phyloP scores from a whole-genome alignment of 2,797 vertebrate genomes.

The Emydoidea blandingii region DNA sequence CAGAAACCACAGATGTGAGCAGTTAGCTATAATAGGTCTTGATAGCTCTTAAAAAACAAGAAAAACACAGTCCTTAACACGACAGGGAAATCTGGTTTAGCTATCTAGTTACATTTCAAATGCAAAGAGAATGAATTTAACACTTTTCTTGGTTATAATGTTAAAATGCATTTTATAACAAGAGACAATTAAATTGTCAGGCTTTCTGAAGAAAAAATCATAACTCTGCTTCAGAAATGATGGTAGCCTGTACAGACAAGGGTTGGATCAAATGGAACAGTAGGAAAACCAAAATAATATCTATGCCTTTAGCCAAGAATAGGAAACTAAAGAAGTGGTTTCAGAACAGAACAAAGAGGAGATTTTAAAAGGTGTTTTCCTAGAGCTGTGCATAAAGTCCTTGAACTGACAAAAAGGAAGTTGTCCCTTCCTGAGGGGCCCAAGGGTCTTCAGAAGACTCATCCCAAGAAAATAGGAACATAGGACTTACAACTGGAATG shows the following conservation, averaged over 20 bases:
- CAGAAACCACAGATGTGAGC: neutral
- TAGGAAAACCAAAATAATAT: neutral
- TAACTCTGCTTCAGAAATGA: neutral
- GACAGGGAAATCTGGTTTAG: neutral
- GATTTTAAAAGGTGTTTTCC: fast-evolving
- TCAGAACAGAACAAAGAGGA: neutral
- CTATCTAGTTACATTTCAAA: neutral
- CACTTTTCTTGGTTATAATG: neutral
- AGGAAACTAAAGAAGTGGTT: neutral
- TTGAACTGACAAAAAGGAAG: fast-evolving
- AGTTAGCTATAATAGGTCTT: neutral
- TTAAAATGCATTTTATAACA: neutral
- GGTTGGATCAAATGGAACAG: neutral
- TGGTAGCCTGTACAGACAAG: neutral
- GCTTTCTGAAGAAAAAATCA: neutral
- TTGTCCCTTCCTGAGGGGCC: neutral
- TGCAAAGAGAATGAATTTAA: fast-evolving
- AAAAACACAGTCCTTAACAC: neutral
- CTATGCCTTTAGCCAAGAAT: neutral
- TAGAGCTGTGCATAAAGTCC: neutral
- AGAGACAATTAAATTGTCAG: neutral
- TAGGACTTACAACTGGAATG: neutral
- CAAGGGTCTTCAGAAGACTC: neutral
- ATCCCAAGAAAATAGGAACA: neutral
- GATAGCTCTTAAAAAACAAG: neutral